Evolutionary conservation across 2,888 invertebrate species (phyloP).

Genomic region (Drosophila anceps): DNA sequence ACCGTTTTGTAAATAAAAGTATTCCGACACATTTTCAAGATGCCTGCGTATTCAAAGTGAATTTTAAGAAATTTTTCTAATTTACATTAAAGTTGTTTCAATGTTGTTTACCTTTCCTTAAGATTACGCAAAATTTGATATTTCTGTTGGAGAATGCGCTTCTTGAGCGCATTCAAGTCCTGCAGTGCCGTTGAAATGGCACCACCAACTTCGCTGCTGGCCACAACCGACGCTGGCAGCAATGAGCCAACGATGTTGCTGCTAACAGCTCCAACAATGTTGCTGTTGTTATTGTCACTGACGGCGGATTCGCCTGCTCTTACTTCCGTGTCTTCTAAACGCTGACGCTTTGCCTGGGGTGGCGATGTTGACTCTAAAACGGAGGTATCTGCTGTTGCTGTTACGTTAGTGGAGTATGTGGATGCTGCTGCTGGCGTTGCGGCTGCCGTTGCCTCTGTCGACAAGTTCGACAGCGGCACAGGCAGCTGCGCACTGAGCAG

Average conservation of each 20-base stretch:
- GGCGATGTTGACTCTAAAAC: constrained; percentile 38
- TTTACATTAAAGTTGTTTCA: too few relatives aligned
- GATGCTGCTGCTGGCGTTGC: constrained; percentile 52
- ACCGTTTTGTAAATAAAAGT: constrained; percentile 94
- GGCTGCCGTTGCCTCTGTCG: constrained; percentile 74
- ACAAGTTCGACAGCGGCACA: constrained; percentile 77
- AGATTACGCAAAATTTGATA: constrained; percentile 89
- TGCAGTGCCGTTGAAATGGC: constrained; percentile 65
- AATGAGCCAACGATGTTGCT: constrained; percentile 77
- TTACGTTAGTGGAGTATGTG: constrained; percentile 29
- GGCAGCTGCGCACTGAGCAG: constrained; percentile 76
- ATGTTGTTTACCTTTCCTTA: constrained; percentile 87
- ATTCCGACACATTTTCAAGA: constrained; percentile 92
- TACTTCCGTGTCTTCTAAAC: constrained; percentile 59
- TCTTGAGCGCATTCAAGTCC: constrained; percentile 87
- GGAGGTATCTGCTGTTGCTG: constrained; percentile 49
- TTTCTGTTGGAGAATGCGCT: constrained; percentile 90
- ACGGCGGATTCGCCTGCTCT: constrained; percentile 25
- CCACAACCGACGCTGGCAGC: constrained; percentile 77
- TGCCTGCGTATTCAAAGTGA: constrained; percentile 85
- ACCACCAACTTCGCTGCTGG: constrained; percentile 67
- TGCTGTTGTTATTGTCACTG: constrained; percentile 36
- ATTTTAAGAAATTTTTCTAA: not conserved
- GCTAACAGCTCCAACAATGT: constrained; percentile 64
- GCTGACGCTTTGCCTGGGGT: constrained; percentile 73